phyloP scores from a whole-genome alignment of 1,140 invertebrate species.

The Zaprionus capensis region DNA sequence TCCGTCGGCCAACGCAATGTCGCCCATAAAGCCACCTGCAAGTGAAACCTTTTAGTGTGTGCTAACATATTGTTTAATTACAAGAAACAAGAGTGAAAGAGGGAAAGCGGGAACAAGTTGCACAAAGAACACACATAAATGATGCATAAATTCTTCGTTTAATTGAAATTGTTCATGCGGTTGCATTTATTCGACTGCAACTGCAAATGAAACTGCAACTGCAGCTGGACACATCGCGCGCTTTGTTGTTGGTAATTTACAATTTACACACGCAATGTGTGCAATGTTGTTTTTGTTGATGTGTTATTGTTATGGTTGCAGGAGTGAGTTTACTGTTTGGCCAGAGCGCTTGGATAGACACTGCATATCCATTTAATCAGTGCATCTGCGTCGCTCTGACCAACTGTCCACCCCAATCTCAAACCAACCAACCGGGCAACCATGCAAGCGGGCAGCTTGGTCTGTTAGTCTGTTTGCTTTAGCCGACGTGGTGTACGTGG shows the following conservation, averaged over 20 bases:
- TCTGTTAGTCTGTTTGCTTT: constrained; percentile 49
- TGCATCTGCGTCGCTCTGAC: constrained; percentile 46
- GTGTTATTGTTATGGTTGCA: background rate
- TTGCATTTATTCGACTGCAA: constrained; percentile 9
- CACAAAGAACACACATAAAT: constrained; percentile 49
- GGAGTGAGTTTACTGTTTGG: constrained; percentile 44
- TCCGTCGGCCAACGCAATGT: constrained; percentile 90
- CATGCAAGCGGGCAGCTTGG: background rate
- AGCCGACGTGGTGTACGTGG: constrained; percentile 22
- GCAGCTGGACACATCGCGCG: constrained; percentile 9
- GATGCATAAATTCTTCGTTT: constrained; percentile 69
- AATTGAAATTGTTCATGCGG: constrained; percentile 77
- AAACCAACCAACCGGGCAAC: background rate
- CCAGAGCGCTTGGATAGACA: constrained; percentile 59
- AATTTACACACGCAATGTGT: constrained; percentile 57
- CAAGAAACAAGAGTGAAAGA: constrained; percentile 35
- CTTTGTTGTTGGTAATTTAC: constrained; percentile 62
- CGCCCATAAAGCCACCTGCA: constrained; percentile 91
- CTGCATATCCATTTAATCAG: constrained; percentile 76
- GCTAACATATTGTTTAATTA: constrained; percentile 72
- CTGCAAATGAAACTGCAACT: background rate
- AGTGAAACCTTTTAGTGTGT: constrained; percentile 5
- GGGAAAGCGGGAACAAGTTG: background rate
- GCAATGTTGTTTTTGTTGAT: constrained; percentile 1
- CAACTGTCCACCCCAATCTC: constrained; percentile 15